Evolutionary conservation across 2,797 vertebrate species (phyloP), one percentile per base, ranked within the genome.

Genomic region (Simalia tracyae): DNA sequence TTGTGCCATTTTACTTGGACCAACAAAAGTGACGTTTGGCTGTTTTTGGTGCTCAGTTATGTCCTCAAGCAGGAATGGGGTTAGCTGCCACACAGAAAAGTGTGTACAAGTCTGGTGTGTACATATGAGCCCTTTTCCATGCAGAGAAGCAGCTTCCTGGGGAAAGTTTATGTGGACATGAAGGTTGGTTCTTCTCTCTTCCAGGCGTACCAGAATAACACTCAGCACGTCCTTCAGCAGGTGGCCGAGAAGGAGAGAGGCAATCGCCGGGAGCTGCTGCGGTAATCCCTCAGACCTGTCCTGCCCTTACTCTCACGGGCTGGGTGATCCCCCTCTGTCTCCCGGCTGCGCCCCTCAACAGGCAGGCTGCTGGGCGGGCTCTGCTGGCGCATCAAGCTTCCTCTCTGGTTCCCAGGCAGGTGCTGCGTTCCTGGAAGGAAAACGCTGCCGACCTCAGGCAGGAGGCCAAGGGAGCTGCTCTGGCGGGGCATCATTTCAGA

Each of bases 401-500:
- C 4, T 56, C 61, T 26, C 0, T 68, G 5, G 0, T 59, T 66
- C 56, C 60, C 92, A 99, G 99, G 90, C 93, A 90, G 28, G 81
- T 94, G 26, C 91, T 99, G 24, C 87, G 0, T 90, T 93, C 72
- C 0, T 99, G 99, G 99, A 98, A 96, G 94, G 96, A 97, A 91
- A 98, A 98, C 6, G 89, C 96, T 0, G 60, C 68, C 17, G 94
- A 95, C 76, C 89, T 86, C 89, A 81, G 26, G 12, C 72, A 87
- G 57, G 94, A 97, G 91, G 97, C 93, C 6, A 92, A 96, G 54
- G 96, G 95, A 66, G 93, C 96, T 36, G 84, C 28, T 54, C 90
- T 0, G 93, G 98, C 98, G 59, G 94, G 96, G 86, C 92, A 93
- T 87, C 98, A 98, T 95, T 97, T 97, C 96, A 93, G 95, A 36